These are phyloP conservation scores for Orthonyx spaldingii DNA, from an alignment of 2,113 vertebrate genomes.

Conservation along the genomic window DNA sequence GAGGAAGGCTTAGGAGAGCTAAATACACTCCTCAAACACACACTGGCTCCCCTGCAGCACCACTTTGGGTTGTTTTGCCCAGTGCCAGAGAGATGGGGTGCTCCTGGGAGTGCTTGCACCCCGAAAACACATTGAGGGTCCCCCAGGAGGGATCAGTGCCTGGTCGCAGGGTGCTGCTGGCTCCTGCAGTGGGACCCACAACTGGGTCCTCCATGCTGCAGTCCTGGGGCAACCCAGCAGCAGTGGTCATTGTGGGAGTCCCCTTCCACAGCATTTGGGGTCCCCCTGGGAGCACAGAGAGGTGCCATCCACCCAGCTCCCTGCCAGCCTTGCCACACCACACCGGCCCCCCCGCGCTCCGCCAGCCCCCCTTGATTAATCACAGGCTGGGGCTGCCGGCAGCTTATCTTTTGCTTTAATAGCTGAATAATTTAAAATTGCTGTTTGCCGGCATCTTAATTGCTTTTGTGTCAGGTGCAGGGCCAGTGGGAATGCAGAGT, in stretches of 20 bases:
- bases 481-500: conserved; percentile 60
- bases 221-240: background rate
- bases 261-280: background rate
- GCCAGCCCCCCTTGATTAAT: conserved; percentile 68
- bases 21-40: background rate
- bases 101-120: background rate
- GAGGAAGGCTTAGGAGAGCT: background rate
- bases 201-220: accelerated
- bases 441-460: conserved; percentile 71
- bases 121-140: background rate
- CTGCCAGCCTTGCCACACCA: background rate
- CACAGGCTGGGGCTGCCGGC: conserved; percentile 61
- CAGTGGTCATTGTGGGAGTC: background rate
- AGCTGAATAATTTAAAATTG: conserved; percentile 74
- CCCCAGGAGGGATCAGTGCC: background rate
- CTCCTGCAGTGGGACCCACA: background rate
- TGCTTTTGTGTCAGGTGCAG: conserved; percentile 68
- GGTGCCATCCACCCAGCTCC: background rate
- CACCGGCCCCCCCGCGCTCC: accelerated
- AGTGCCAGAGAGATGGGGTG: background rate
- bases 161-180: background rate
- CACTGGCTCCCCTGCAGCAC: background rate
- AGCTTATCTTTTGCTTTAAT: conserved; percentile 77
- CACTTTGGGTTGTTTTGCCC: background rate
- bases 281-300: background rate